These are phyloP conservation scores for Thecocarcelia acutangulata DNA, from an alignment of 2,888 invertebrate genomes.

Conservation along the genomic window DNA sequence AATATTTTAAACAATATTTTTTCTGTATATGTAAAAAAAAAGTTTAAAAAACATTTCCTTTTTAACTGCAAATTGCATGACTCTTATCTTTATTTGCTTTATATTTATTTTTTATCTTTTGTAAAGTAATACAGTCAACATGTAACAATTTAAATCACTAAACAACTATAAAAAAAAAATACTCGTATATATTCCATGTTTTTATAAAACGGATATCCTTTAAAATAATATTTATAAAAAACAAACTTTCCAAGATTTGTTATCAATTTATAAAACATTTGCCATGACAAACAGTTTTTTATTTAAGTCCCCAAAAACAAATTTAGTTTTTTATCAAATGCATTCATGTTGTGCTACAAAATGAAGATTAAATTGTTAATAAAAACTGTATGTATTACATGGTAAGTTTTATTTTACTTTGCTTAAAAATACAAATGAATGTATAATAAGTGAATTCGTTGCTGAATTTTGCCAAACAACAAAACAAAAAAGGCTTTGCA, in stretches of 20 bases:
- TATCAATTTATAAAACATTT: conserved; percentile 6
- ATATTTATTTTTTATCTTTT: not conserved
- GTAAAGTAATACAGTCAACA: not conserved
- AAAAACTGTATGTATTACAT: not conserved
- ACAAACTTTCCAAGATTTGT: conserved; percentile 20
- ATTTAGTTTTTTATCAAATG: conserved; percentile 4
- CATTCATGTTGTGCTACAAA: conserved; percentile 6
- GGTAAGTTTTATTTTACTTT: conserved; percentile 1
- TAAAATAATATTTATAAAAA: conserved; percentile 1
- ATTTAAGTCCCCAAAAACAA: not conserved
- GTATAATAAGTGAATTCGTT: not conserved
- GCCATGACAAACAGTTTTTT: conserved; percentile 21
- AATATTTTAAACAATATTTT: no score
- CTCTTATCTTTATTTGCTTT: conserved; percentile 10
- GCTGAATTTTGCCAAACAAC: not conserved
- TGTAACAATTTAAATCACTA: conserved; percentile 17
- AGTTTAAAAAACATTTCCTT: not conserved
- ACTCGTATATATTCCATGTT: no score
- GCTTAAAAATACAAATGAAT: not conserved
- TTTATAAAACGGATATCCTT: conserved; percentile 18
- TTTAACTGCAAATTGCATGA: conserved; percentile 8
- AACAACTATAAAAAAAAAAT: not conserved
- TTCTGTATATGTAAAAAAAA: not conserved
- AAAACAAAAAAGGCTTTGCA: no score
- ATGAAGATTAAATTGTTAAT: conserved; percentile 31